These are phyloP conservation scores for Cardinalis cardinalis DNA, from an alignment of 2,113 vertebrate species.

Conservation along the genomic window DNA sequence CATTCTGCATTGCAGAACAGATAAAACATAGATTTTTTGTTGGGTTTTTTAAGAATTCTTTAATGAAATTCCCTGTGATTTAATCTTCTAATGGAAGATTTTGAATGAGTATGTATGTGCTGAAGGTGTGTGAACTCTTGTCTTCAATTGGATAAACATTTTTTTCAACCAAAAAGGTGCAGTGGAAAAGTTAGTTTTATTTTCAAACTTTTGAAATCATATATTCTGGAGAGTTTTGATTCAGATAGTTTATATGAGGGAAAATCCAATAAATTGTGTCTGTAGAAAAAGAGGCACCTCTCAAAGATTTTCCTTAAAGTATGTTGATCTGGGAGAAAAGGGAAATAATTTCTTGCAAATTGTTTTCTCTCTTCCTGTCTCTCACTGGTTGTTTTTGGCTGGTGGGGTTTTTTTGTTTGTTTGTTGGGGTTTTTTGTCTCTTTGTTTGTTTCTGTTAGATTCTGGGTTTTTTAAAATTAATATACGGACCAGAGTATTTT, in stretches of 20 bases:
- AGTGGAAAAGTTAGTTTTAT: background rate
- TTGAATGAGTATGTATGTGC: background rate
- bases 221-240: background rate
- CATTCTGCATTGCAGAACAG: background rate
- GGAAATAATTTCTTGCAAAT: background rate
- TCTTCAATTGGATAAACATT: background rate
- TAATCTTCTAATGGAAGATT: background rate
- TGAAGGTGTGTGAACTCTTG: background rate
- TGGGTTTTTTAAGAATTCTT: background rate
- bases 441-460: background rate
- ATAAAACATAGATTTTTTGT: background rate
- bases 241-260: background rate
- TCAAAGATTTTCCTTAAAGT: background rate
- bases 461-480: background rate
- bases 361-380: background rate
- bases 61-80: background rate
- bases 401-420: background rate
- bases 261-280: background rate
- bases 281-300: background rate
- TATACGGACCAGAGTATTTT: fast-evolving
- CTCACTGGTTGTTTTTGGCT: background rate
- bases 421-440: background rate
- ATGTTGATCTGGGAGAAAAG: background rate
- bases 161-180: background rate
- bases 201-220: background rate